Base-by-base conservation (phyloP, 1,140 invertebrate species). In the Archivesica marissinica region DNA sequence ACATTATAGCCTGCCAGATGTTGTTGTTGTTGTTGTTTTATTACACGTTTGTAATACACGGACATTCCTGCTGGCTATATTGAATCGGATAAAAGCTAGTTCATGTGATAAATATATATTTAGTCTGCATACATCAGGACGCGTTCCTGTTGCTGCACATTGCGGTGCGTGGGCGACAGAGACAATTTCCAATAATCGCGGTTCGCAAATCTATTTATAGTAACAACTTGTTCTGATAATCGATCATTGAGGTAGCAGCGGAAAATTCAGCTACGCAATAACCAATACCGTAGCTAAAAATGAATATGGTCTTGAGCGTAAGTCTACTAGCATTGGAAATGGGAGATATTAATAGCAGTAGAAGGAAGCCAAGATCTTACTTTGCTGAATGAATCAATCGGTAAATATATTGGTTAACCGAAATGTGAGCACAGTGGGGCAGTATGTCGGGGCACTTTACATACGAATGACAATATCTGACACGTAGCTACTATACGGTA, bases 211-310 rank as follows among this genome's bases (percentile, higher is more conserved):
- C 35, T 44, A 59, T 54, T 41, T 61, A 25, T 47, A 41, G 47
- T 59, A 56, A 56, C 50, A 59, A 35, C 20, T 59, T 39, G 74
- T 38, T n/a, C 35, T 52, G 47, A 41, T 30, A 47, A 61, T 74
- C 38, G 59, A 44, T 59, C 44, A 47, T 20, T 23, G 30, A 44
- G 50, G 13, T 78, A 47, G 64, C 35, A 47, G 75, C 39, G 54
- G 47, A 81, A 64, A 70, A 77, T 78, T 56, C 44, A 70, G 66
- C 64, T 38, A 33, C 38, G 41, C 23, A 66, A 77, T 28, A 47
- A 44, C 41, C 68, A 50, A 72, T 72, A 72, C 38, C 13, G 9
- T 13, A 23, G 68, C 68, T 72, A 72, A 72, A 72, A 23, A 15
- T 28, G 33, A 66, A 38, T 35, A 66, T 30, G 61, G 15, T n/a